These are phyloP conservation scores for Podarcis raffonei DNA, from an alignment of 2,113 vertebrate species.

Conservation along the genomic window DNA sequence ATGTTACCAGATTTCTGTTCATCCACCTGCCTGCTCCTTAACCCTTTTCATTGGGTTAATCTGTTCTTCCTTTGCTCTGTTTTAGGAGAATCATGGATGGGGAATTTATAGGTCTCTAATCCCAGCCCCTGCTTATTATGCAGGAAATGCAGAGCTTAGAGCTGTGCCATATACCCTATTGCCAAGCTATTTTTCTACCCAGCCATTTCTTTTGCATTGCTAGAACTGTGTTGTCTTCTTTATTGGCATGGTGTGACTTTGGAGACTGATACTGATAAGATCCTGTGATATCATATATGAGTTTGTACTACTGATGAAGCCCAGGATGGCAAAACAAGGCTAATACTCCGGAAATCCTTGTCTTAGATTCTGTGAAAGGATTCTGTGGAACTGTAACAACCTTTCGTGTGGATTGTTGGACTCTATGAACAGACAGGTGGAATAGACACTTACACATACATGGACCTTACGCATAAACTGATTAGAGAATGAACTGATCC, in stretches of 20 bases:
- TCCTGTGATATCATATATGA: too few relatives aligned
- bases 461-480: too few relatives aligned
- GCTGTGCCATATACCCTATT: not conserved
- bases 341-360: too few relatives aligned
- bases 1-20: not conserved
- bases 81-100: not conserved
- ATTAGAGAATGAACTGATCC: too few relatives aligned
- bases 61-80: not conserved
- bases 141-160: too few relatives aligned
- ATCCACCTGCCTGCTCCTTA: not conserved
- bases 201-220: not conserved
- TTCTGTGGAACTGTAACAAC: too few relatives aligned
- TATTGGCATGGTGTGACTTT: not conserved
- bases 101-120: not conserved
- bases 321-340: too few relatives aligned
- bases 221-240: not conserved
- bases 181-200: fast-evolving
- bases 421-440: too few relatives aligned
- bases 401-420: too few relatives aligned
- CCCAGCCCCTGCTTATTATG: not conserved
- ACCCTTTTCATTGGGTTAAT: not conserved
- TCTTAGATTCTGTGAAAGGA: too few relatives aligned
- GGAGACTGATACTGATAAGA: not conserved
- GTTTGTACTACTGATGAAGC: too few relatives aligned
- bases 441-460: too few relatives aligned